Evolutionary conservation across 2,113 vertebrate species (phyloP).

Genomic region (Austrofundulus limnaeus): DNA sequence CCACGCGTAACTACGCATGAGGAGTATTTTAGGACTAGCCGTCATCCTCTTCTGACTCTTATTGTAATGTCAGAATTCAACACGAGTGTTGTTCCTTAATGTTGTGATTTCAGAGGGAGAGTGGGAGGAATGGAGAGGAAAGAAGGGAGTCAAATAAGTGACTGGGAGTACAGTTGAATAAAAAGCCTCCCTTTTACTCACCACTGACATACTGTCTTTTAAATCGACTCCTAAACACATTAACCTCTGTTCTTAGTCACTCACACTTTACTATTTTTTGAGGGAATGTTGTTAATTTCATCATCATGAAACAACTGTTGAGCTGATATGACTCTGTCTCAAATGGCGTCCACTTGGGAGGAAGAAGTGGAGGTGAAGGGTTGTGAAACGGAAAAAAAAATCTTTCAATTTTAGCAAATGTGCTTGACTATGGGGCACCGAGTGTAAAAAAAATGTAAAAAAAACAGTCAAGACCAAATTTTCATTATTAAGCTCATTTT

Average conservation of each 20-base stretch:
- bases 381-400: background rate
- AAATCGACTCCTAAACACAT: background rate
- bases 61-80: constrained; percentile 30
- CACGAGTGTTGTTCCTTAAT: constrained; percentile 28
- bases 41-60: constrained; percentile 33
- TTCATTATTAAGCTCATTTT: no score
- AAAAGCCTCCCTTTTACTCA: constrained; percentile 20
- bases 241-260: no score
- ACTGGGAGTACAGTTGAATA: constrained; percentile 3
- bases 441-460: no score
- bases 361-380: constrained; percentile 23
- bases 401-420: no score
- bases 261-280: no score
- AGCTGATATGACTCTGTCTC: constrained; percentile 43
- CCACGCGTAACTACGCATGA: background rate
- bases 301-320: constrained; percentile 55
- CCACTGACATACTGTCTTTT: constrained; percentile 24
- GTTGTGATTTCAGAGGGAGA: constrained; percentile 21
- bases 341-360: constrained; percentile 21
- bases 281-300: constrained; percentile 22
- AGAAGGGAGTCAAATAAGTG: constrained; percentile 14
- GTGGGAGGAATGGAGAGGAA: constrained; percentile 17
- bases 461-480: no score
- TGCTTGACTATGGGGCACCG: no score
- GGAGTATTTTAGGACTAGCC: constrained; percentile 35